Percentiles rank a stretch among this genome's conserved stretches.
Conservation (phyloP, 2,113 vertebrate genomes). For the Saimiri boliviensis region DNA sequence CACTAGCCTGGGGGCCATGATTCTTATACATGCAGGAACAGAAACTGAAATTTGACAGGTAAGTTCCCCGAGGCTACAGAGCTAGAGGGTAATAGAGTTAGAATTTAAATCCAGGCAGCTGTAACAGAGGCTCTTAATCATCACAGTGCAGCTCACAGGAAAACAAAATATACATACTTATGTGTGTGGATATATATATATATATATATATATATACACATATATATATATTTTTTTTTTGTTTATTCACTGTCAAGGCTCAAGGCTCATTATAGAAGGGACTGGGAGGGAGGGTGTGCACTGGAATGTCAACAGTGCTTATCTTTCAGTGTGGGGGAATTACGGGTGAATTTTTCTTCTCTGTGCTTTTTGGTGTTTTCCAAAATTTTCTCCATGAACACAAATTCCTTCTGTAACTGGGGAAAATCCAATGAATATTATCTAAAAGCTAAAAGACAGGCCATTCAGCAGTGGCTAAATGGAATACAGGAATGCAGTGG, state of each 20-base stretch:
- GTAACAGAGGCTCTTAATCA: background rate
- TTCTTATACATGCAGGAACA: rapidly evolving
- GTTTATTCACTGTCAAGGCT: too few relatives aligned
- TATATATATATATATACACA: too few relatives aligned
- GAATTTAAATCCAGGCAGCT: background rate
- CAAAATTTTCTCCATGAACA: background rate
- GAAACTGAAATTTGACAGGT: background rate
- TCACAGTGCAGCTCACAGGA: background rate
- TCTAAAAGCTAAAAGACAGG: background rate
- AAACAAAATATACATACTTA: background rate
- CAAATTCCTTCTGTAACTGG: background rate
- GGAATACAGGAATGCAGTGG: too few relatives aligned
- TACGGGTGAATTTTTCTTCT: background rate
- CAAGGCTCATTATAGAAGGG: background rate
- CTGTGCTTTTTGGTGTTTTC: slow-evolving; percentile 53
- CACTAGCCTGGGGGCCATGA: rapidly evolving
- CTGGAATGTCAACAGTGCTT: background rate
- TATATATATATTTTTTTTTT: too few relatives aligned
- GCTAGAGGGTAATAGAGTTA: background rate
- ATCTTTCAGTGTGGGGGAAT: background rate
- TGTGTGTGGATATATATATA: background rate
- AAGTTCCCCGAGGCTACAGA: background rate
- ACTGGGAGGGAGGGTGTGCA: background rate
- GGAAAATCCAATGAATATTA: slow-evolving; percentile 7
- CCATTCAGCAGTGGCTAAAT: too few relatives aligned